A percentile compares a stretch with the other conserved stretches of the same genome.
Evolutionary conservation across 2,888 invertebrate species (phyloP).

Genomic region (Tuta absoluta): DNA sequence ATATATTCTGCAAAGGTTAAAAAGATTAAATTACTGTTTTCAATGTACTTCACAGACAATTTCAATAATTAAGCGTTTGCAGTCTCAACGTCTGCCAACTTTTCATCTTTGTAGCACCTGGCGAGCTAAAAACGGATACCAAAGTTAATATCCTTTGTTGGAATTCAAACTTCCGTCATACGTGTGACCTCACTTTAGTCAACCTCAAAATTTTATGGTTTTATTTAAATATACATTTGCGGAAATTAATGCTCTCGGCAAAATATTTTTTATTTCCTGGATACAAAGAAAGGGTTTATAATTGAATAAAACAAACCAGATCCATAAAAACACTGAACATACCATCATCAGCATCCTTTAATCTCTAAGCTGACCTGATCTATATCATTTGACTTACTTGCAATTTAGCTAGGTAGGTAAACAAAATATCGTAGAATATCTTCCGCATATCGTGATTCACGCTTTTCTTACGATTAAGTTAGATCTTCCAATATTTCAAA

Average conservation of each 20-base stretch:
- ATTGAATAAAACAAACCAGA: slow-evolving; percentile 33
- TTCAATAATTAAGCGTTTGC: background rate
- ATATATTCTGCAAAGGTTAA: slow-evolving; percentile 3
- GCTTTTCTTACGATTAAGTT: slow-evolving; percentile 31
- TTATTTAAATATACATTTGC: slow-evolving; percentile 40
- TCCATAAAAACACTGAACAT: background rate
- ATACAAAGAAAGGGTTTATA: slow-evolving; percentile 39
- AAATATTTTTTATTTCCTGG: slow-evolving; percentile 39
- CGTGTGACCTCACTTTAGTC: slow-evolving; percentile 43
- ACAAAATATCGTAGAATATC: slow-evolving; percentile 20
- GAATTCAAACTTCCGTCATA: slow-evolving; percentile 50
- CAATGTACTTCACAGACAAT: slow-evolving; percentile 2
- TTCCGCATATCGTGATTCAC: slow-evolving; percentile 32
- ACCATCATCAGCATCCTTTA: slow-evolving; percentile 34
- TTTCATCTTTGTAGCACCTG: background rate
- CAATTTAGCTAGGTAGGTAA: slow-evolving; percentile 7
- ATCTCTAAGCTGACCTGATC: slow-evolving; percentile 23
- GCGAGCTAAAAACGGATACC: slow-evolving; percentile 33
- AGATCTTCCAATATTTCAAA: slow-evolving; percentile 36
- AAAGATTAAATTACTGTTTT: background rate
- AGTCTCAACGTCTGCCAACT: background rate
- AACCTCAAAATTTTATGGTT: slow-evolving; percentile 41
- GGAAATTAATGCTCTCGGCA: slow-evolving; percentile 41
- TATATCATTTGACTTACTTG: slow-evolving; percentile 25
- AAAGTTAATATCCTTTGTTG: slow-evolving; percentile 45